These are phyloP conservation scores for Epizoanthus stellaris DNA, from an alignment of 92 coral and sea anemone species.

Conservation along the genomic window DNA sequence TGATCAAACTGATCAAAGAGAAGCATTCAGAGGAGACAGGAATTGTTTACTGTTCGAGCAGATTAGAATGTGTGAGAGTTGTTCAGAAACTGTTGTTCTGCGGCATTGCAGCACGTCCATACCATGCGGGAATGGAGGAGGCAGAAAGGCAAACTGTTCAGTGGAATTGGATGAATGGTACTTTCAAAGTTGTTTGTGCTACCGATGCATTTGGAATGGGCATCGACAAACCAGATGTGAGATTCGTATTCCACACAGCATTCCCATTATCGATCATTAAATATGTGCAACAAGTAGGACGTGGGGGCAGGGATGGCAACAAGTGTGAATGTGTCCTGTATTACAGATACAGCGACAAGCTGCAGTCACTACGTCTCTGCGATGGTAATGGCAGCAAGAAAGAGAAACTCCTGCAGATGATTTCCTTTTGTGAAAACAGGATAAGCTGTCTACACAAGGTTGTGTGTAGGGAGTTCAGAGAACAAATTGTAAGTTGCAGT, in stretches of 20 bases:
- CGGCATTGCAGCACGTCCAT: conserved; percentile 6
- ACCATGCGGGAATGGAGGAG: conserved; percentile 13
- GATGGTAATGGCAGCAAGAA: neutral
- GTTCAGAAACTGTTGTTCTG: neutral
- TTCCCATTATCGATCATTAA: conserved; percentile 1
- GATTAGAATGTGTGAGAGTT: neutral
- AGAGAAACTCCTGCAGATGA: neutral
- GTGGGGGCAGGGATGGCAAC: conserved; percentile 11
- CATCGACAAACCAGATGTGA: neutral
- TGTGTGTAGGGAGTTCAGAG: no score
- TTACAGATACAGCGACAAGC: conserved; percentile 21
- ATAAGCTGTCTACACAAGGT: neutral
- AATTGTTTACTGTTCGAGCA: neutral
- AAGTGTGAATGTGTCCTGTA: neutral
- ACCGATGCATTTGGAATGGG: conserved; percentile 17
- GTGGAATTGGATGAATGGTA: conserved; percentile 15
- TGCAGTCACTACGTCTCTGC: neutral
- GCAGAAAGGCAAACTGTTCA: neutral
- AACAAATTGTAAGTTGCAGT: no score
- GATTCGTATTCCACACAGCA: conserved; percentile 4
- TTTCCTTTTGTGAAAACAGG: conserved; percentile 11
- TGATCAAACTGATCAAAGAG: neutral
- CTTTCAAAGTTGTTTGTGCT: conserved; percentile 7
- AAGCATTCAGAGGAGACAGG: neutral
- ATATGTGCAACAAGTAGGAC: conserved; percentile 12